phyloP scores from a whole-genome alignment of 1,140 invertebrate species.

The Drosophila mayri region DNA sequence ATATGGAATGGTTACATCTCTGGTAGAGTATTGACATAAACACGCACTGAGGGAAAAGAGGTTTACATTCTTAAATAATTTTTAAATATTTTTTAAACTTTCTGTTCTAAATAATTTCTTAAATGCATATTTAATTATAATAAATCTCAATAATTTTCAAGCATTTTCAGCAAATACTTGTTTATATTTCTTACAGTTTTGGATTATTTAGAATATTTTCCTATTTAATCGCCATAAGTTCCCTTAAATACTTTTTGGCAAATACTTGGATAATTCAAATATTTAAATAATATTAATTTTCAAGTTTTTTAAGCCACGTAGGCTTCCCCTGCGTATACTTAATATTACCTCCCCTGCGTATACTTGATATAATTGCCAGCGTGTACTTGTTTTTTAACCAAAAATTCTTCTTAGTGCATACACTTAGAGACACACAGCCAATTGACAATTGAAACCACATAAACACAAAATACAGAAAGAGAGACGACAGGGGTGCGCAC shows the following conservation, averaged over 20 bases:
- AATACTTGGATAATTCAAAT: too few species aligned
- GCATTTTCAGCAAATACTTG: too few species aligned
- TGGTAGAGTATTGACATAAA: conserved; percentile 7
- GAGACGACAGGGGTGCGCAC: not conserved
- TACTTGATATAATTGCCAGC: not conserved
- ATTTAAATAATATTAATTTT: too few species aligned
- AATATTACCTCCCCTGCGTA: not conserved
- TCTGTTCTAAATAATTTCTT: not conserved
- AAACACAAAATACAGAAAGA: not conserved
- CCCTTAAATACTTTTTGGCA: too few species aligned
- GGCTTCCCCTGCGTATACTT: conserved; percentile 4
- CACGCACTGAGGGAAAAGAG: not conserved
- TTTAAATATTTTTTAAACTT: not conserved
- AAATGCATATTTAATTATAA: not conserved
- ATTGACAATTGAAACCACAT: conserved; percentile 47
- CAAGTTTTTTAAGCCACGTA: too few species aligned
- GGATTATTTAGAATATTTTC: too few species aligned
- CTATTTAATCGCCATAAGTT: too few species aligned
- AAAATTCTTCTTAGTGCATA: conserved; percentile 24
- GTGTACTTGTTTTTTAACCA: not conserved
- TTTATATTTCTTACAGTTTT: too few species aligned
- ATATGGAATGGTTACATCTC: not conserved
- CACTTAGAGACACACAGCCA: conserved; percentile 14
- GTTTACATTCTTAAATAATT: not conserved
- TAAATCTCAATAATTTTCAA: too few species aligned